Conservation (phyloP, 1,140 invertebrate species). For the Rhagoletis pomonella region DNA sequence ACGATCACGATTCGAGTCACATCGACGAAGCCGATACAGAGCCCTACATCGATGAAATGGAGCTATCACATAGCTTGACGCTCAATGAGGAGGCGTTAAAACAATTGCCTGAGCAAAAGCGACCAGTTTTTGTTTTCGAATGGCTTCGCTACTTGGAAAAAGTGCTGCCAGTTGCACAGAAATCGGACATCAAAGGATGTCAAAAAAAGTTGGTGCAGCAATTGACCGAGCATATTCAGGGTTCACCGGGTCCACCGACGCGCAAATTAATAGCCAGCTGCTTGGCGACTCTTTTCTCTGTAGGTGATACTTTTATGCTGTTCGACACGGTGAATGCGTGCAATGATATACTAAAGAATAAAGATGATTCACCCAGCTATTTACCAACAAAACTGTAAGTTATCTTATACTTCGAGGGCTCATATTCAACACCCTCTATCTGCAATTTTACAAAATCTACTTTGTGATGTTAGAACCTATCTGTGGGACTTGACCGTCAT, state of each 20-base stretch:
- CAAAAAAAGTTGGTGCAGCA: conserved; percentile 97
- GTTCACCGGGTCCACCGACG: conserved; percentile 93
- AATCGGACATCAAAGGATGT: conserved; percentile 97
- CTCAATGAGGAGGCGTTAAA: conserved; percentile 96
- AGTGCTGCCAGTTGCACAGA: conserved; percentile 93
- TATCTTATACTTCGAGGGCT: background rate
- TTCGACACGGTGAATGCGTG: conserved; percentile 99
- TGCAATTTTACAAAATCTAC: no score
- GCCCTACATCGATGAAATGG: conserved; percentile 71
- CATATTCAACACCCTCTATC: no score
- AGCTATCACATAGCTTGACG: conserved; percentile 87
- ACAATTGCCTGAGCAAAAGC: conserved; percentile 94
- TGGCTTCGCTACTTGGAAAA: conserved; percentile 98
- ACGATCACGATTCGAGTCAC: conserved; percentile 57
- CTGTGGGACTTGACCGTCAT: background rate
- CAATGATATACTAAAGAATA: conserved; percentile 97
- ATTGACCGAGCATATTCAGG: conserved; percentile 90
- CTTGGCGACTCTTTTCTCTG: conserved; percentile 95
- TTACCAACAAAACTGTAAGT: conserved; percentile 95
- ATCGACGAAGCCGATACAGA: conserved; percentile 44
- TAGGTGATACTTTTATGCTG: conserved; percentile 97
- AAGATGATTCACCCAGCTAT: conserved; percentile 97
- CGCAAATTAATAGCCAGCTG: conserved; percentile 93
- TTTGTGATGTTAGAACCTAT: no score
- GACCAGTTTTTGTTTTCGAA: conserved; percentile 97